These are phyloP conservation scores for Dolichopus griseipennis DNA, from an alignment of 2,888 invertebrate species.

Conservation along the genomic window DNA sequence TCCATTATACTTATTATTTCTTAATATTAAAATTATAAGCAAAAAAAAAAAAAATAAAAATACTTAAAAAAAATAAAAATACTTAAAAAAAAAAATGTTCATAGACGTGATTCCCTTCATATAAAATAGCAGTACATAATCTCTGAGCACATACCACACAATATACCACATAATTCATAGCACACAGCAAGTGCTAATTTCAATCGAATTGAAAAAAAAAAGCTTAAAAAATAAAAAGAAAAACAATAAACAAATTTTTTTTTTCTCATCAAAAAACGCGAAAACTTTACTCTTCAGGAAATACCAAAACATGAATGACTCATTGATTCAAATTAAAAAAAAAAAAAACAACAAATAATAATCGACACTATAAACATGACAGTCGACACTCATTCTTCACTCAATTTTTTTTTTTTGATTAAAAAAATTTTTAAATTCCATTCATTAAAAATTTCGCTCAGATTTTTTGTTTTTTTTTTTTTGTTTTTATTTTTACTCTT, in stretches of 20 bases:
- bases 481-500: background rate
- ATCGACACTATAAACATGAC: no score
- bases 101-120: background rate
- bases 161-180: no score
- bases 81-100: background rate
- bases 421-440: no score
- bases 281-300: background rate
- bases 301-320: background rate
- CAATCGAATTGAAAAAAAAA: background rate
- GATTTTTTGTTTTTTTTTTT: background rate
- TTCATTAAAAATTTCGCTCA: background rate
- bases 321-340: background rate
- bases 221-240: background rate
- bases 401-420: no score
- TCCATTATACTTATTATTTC: background rate
- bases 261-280: background rate
- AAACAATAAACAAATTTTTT: background rate
- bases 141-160: background rate
- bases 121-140: background rate
- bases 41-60: background rate
- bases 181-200: background rate
- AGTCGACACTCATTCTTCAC: no score
- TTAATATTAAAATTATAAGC: background rate
- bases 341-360: no score
- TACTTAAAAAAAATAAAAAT: background rate